Percentiles rank a stretch among this genome's conserved stretches.
These are phyloP conservation scores for Drosophila equinoxialis DNA, from an alignment of 1,140 invertebrate species.

Conservation along the genomic window DNA sequence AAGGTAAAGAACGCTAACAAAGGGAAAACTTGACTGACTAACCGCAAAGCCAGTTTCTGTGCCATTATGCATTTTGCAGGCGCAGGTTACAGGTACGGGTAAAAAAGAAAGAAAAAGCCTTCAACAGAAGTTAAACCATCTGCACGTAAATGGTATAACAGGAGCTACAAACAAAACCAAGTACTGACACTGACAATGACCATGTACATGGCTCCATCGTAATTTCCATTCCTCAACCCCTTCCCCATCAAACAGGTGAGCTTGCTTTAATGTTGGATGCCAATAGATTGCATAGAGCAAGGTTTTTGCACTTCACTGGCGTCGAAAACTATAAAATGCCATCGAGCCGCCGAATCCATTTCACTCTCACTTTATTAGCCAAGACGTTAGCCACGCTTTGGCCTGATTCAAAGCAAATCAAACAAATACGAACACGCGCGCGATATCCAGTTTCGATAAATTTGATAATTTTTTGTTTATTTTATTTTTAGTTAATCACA, in stretches of 20 bases:
- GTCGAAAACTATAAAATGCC: slow-evolving; percentile 61
- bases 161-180: background rate
- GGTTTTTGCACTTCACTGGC: slow-evolving; percentile 69
- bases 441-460: background rate
- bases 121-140: slow-evolving; percentile 2
- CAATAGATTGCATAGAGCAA: slow-evolving; percentile 21
- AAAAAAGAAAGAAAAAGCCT: background rate
- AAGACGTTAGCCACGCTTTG: slow-evolving; percentile 48
- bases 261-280: background rate
- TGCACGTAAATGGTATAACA: background rate
- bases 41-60: background rate
- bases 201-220: background rate
- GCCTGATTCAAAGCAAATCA: slow-evolving; percentile 4
- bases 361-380: slow-evolving; percentile 77
- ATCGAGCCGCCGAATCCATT: slow-evolving; percentile 51
- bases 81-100: background rate
- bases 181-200: slow-evolving; percentile 17
- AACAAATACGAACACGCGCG: background rate
- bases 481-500: slow-evolving; percentile 18
- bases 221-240: too few species aligned
- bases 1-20: background rate
- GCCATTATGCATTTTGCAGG: background rate
- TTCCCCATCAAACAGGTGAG: background rate
- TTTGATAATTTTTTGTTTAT: slow-evolving; percentile 9
- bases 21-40: background rate